A percentile compares a stretch with the other conserved stretches of the same genome.
Evolutionary conservation across 2,797 vertebrate genomes (phyloP).

Genomic region (Megalops cyprinoides): DNA sequence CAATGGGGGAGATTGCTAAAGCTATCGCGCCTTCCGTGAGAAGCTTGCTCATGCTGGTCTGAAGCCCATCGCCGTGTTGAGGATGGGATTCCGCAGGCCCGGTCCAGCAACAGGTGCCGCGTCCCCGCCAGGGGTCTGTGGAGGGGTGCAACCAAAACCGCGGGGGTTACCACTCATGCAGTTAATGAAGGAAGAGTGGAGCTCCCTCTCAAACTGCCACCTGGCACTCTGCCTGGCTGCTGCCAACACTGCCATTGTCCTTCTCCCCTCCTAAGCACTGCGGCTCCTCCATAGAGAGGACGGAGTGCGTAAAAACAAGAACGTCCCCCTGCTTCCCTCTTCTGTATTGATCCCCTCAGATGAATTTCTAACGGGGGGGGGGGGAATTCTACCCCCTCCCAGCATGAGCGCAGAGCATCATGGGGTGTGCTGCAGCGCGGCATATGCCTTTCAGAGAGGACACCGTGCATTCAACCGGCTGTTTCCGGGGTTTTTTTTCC

Average conservation of each 20-base stretch:
- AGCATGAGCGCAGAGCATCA: not conserved
- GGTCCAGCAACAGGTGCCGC: too few species aligned
- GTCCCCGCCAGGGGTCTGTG: too few species aligned
- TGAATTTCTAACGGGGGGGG: not conserved
- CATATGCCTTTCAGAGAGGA: too few species aligned
- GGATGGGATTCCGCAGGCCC: too few species aligned
- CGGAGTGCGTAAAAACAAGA: constrained; percentile 9
- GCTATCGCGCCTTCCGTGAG: not conserved
- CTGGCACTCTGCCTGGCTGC: constrained; percentile 22
- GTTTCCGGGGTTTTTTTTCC: not conserved
- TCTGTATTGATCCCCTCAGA: not conserved
- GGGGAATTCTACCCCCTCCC: not conserved
- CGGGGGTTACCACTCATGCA: too few species aligned
- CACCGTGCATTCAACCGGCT: not conserved
- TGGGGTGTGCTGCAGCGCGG: not conserved
- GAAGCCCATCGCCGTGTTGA: too few species aligned
- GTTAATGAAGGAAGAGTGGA: too few species aligned
- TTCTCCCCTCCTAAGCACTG: constrained; percentile 2
- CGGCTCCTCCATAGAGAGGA: not conserved
- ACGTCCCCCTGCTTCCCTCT: not conserved
- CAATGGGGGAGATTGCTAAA: not conserved
- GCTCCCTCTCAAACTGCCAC: not conserved
- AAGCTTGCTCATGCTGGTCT: too few species aligned
- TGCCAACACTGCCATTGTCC: constrained; percentile 28
- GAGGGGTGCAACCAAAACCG: too few species aligned